Percentiles rank a stretch among this genome's conserved stretches.
Evolutionary conservation across 2,888 invertebrate species (phyloP).

Genomic region (Melikaiella ostensackeni): DNA sequence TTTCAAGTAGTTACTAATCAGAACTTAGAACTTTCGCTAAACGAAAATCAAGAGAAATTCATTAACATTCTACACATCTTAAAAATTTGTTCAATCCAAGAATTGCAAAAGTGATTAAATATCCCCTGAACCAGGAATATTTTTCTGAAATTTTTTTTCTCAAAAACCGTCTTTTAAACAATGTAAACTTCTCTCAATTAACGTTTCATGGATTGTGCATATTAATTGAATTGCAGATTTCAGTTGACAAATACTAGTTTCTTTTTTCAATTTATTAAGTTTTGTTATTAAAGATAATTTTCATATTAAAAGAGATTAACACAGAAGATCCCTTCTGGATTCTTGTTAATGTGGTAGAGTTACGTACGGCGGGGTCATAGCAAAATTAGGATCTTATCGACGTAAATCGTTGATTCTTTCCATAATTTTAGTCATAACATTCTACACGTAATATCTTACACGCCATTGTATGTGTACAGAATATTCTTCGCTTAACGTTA

Average conservation of each 20-base stretch:
- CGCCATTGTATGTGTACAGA: too few species aligned
- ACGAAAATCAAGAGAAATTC: background rate
- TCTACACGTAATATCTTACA: too few species aligned
- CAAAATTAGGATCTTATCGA: constrained; percentile 25
- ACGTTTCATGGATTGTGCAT: background rate
- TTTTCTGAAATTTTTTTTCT: background rate
- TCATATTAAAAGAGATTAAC: too few species aligned
- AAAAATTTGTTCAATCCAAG: background rate
- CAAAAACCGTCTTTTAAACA: background rate
- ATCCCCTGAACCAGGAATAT: background rate
- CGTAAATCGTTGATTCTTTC: constrained; percentile 19
- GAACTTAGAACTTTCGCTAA: background rate
- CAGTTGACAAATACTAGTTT: background rate
- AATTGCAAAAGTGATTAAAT: background rate
- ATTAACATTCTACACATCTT: background rate
- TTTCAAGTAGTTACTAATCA: background rate
- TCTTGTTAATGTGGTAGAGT: background rate
- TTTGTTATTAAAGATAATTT: too few species aligned
- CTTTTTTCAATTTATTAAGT: too few species aligned
- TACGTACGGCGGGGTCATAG: too few species aligned
- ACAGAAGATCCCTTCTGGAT: constrained; percentile 5
- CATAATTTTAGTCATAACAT: too few species aligned
- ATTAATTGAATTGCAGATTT: background rate
- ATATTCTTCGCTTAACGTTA: too few species aligned
- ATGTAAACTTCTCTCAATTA: background rate